Base-by-base conservation (phyloP, 1,140 invertebrate species). In the Atta texana region DNA sequence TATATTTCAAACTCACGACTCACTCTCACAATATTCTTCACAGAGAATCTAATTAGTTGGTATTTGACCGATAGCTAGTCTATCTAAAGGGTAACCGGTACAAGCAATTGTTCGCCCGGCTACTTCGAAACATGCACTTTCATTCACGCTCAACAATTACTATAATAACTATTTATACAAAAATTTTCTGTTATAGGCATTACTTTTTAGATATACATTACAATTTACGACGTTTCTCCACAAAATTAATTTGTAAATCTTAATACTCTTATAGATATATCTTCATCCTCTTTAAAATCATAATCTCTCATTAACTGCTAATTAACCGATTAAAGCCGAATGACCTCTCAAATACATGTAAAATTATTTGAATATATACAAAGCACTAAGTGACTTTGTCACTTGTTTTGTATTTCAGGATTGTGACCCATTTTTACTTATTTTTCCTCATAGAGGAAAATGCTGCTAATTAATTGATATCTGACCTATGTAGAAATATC, bases 81-180 rank as follows among this genome's bases (percentile, higher is more conserved):
- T n/a, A 66, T 31, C 2, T 31, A 49, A 78, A 78, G 12, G 18
- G 12, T 76, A 44, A 44, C 64, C 14, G n/a, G 14, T 10, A 18
- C 77, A 39, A 81, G 31, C 55, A 10, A 71, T 71, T 69, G 49
- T 34, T 81, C 31, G 31, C 64, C 55, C 21, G 49, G 64, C 49
- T 24, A 80, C 14, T 44, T 44, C 39, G 10, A 44, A 44, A 44
- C 39, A 44, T 44, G 18, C 6, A 31, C 34, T 68, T 31, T 49
- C 4, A 3, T 31, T 68, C n/a, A 49, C 14, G 18, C n/a, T 66
- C 61, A 31, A 34, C 55, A 31, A 18, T 44, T 44, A 44, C 8
- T 44, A 12, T 24, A 59, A 44, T 59, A 44, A 39, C 3, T 31
- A 74, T 55, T 74, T 74, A 24, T 24, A 72, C 44, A 53, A 18